Conservation (phyloP, 2,888 invertebrate species). For the Epinotia nisella region DNA sequence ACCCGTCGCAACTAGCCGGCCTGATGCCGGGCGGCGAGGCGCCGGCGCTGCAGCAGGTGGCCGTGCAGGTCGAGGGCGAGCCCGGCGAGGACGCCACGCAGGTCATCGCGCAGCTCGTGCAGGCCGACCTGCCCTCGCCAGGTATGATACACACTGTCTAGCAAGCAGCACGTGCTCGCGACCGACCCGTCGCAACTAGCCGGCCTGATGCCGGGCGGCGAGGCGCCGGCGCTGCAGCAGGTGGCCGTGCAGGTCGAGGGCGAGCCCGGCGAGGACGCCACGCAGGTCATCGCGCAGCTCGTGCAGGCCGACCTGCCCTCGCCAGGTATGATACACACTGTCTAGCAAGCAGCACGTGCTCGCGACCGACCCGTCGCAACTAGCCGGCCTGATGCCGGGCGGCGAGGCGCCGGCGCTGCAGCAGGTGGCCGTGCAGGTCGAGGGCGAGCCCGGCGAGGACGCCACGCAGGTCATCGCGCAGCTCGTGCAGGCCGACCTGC, state of each 20-base stretch:
- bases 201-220: slow-evolving; percentile 84
- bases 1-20: slow-evolving; percentile 82
- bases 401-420: no score
- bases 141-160: slow-evolving; percentile 77
- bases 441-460: no score
- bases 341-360: no score
- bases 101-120: slow-evolving; percentile 93
- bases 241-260: slow-evolving; percentile 83
- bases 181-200: slow-evolving; percentile 82
- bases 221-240: slow-evolving; percentile 78
- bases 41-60: slow-evolving; percentile 80
- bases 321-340: slow-evolving; percentile 85
- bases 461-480: no score
- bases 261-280: slow-evolving; percentile 86
- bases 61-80: slow-evolving; percentile 83
- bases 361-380: no score
- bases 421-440: no score
- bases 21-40: slow-evolving; percentile 83
- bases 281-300: slow-evolving; percentile 93
- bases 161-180: slow-evolving; percentile 76
- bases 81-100: slow-evolving; percentile 88
- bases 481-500: no score
- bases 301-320: slow-evolving; percentile 93
- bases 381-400: no score
- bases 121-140: slow-evolving; percentile 93